Evolutionary conservation across 2,113 vertebrate genomes (phyloP).

Genomic region (Motacilla alba): DNA sequence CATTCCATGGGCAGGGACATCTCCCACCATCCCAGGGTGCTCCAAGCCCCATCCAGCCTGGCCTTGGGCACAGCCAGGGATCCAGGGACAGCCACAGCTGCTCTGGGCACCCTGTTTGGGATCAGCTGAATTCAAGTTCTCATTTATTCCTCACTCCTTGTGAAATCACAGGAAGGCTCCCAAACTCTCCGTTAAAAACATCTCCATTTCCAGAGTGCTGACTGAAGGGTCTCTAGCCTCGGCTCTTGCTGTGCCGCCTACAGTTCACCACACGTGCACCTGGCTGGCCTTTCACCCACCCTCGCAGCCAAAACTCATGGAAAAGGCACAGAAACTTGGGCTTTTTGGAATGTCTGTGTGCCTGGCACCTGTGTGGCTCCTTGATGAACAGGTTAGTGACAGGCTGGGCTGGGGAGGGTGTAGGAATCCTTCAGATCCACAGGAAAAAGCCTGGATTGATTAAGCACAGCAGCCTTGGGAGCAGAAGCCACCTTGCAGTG

Average conservation of each 20-base stretch:
- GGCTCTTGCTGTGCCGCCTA: accelerated
- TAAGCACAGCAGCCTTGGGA: neutral
- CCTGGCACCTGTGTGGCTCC: neutral
- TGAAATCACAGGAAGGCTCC: neutral
- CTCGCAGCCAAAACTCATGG: accelerated
- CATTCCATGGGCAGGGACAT: neutral
- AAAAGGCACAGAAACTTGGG: neutral
- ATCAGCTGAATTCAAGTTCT: neutral
- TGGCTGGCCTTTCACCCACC: neutral
- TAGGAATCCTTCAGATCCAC: accelerated
- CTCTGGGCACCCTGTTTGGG: neutral
- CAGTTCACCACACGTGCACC: accelerated
- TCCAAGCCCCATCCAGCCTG: neutral
- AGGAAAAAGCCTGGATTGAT: too few relatives aligned
- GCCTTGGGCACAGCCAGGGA: neutral
- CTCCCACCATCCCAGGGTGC: accelerated
- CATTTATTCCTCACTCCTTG: neutral
- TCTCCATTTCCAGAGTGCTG: neutral
- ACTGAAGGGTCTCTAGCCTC: neutral
- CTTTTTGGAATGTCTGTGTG: accelerated
- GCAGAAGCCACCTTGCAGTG: neutral
- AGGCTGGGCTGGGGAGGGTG: neutral
- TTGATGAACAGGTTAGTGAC: accelerated
- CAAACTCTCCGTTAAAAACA: neutral
- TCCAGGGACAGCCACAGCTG: neutral